phyloP scores from a whole-genome alignment of 2,113 vertebrate genomes.

The Theropithecus gelada region DNA sequence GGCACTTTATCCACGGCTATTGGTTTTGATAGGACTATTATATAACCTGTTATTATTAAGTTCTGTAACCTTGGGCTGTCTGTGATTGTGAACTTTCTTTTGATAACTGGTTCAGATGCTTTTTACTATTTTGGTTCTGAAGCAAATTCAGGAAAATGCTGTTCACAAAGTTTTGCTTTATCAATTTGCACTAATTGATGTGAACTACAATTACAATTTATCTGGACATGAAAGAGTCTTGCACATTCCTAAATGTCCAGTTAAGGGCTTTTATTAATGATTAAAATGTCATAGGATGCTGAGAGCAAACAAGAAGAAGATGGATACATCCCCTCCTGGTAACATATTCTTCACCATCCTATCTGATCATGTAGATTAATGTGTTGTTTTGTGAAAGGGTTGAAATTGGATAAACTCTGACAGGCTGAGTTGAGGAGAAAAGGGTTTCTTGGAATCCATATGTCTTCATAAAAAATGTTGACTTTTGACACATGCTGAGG shows the following conservation, averaged over 20 bases:
- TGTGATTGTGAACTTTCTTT: slow-evolving; percentile 59
- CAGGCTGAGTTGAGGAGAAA: slow-evolving; percentile 20
- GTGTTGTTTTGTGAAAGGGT: slow-evolving; percentile 46
- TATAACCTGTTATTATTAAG: slow-evolving; percentile 51
- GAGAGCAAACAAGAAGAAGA: slow-evolving; percentile 62
- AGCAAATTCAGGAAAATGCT: background rate
- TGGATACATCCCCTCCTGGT: slow-evolving; percentile 34
- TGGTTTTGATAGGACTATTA: slow-evolving; percentile 53
- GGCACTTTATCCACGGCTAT: slow-evolving; percentile 21
- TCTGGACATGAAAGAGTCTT: background rate
- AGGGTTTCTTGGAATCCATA: slow-evolving; percentile 42
- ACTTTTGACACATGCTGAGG: background rate
- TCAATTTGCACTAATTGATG: slow-evolving; percentile 53
- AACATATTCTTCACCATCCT: slow-evolving; percentile 54
- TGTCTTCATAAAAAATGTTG: slow-evolving; percentile 56
- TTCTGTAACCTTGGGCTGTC: slow-evolving; percentile 51
- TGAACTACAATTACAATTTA: slow-evolving; percentile 62
- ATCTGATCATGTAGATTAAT: slow-evolving; percentile 61
- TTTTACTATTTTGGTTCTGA: slow-evolving; percentile 55
- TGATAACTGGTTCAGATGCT: slow-evolving; percentile 53
- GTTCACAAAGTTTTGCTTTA: background rate
- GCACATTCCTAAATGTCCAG: slow-evolving; percentile 7
- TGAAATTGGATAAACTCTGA: slow-evolving; percentile 55
- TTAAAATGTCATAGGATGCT: slow-evolving; percentile 53
- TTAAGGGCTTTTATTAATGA: slow-evolving; percentile 57